Evolutionary conservation across 2,888 invertebrate species (phyloP).

Genomic region (Hyppa rectilinea): DNA sequence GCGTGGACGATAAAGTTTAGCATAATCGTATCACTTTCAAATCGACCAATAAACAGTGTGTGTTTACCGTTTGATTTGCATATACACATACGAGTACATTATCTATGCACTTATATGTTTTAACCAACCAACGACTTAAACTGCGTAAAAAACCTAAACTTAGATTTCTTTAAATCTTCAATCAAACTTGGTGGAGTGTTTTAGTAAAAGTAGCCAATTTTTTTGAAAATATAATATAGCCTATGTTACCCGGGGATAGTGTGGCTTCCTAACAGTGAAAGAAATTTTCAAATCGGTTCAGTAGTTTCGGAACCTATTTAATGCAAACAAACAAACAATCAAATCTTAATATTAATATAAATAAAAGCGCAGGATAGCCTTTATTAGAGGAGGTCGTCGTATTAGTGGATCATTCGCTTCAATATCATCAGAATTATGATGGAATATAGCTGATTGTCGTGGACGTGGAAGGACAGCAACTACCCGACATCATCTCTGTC

Average conservation of each 20-base stretch:
- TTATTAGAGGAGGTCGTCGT: background rate
- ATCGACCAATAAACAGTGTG: constrained; percentile 56
- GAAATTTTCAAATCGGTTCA: too few relatives aligned
- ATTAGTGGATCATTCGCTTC: background rate
- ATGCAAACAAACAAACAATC: too few relatives aligned
- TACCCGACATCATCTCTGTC: background rate
- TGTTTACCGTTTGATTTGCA: constrained; percentile 27
- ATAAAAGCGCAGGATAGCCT: background rate
- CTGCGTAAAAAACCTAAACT: background rate
- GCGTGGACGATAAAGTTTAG: constrained; percentile 45
- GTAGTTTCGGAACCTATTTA: too few relatives aligned
- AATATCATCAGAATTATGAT: background rate
- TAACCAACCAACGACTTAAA: background rate
- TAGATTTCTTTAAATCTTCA: too few relatives aligned
- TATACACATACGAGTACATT: constrained; percentile 12
- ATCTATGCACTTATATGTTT: background rate
- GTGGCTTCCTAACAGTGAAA: too few relatives aligned
- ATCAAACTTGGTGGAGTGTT: too few relatives aligned
- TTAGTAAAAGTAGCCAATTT: too few relatives aligned
- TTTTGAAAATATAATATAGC: too few relatives aligned
- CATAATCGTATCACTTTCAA: constrained; percentile 51
- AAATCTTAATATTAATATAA: too few relatives aligned
- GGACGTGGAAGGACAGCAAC: background rate
- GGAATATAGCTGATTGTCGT: background rate
- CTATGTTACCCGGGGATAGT: too few relatives aligned